These are phyloP conservation scores for Gambusia holbrooki DNA, from an alignment of 2,113 vertebrate species.

Conservation along the genomic window DNA sequence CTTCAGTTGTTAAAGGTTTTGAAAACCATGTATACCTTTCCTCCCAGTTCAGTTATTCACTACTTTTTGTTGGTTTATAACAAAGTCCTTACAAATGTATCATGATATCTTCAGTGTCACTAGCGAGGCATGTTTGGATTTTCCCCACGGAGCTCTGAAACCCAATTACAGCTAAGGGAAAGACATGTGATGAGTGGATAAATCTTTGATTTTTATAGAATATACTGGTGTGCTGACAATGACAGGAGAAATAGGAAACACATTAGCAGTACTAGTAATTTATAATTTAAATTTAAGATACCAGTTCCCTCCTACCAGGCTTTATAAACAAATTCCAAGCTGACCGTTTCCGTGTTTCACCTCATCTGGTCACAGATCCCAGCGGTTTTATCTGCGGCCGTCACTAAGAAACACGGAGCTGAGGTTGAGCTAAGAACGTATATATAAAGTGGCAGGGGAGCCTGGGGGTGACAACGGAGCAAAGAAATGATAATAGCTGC, in stretches of 20 bases:
- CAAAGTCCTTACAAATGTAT: no score
- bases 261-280: not conserved
- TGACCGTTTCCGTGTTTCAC: conserved; percentile 28
- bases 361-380: conserved; percentile 70
- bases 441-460: not conserved
- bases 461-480: not conserved
- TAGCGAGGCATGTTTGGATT: no score
- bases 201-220: not conserved
- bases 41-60: no score
- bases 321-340: conserved; percentile 13
- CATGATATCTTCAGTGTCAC: no score
- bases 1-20: no score
- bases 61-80: no score
- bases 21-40: no score
- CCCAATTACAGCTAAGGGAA: no score
- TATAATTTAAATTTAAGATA: not conserved
- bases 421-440: conserved; percentile 15
- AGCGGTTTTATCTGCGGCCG: conserved; percentile 69
- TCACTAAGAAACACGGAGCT: conserved; percentile 61
- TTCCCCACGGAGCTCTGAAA: no score
- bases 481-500: not conserved
- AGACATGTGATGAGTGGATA: no score
- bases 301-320: not conserved
- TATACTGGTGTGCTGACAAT: not conserved
- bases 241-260: not conserved